Conservation (phyloP, 2,888 invertebrate genomes). For the Netelia virgata region DNA sequence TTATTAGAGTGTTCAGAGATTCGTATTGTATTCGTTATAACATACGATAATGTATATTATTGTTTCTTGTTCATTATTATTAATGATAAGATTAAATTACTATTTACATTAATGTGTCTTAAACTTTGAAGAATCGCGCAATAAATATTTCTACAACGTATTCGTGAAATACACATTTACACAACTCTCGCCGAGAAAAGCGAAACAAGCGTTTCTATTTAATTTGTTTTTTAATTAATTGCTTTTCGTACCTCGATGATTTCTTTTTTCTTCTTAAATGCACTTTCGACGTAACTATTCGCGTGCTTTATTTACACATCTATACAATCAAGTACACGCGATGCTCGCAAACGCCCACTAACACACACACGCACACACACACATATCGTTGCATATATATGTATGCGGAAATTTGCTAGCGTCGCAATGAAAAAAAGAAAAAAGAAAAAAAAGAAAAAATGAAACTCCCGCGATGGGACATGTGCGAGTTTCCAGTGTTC, state of each 20-base stretch:
- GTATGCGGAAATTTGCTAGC: not conserved
- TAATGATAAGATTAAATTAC: slow-evolving; percentile 46
- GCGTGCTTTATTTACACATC: slow-evolving; percentile 64
- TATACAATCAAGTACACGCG: slow-evolving; percentile 57
- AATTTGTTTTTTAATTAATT: slow-evolving; percentile 17
- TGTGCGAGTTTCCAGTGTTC: slow-evolving; percentile 8
- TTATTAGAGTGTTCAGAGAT: slow-evolving; percentile 41
- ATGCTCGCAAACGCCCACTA: slow-evolving; percentile 1
- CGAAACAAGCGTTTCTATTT: slow-evolving; percentile 27
- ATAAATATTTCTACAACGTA: slow-evolving; percentile 30
- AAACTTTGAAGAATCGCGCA: slow-evolving; percentile 57
- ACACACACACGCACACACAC: not conserved
- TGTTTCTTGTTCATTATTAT: slow-evolving; percentile 40
- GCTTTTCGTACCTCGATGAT: slow-evolving; percentile 11
- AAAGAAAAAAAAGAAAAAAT: slow-evolving; percentile 29
- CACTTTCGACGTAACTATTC: slow-evolving; percentile 28
- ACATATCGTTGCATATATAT: not conserved
- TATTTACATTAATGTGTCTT: slow-evolving; percentile 62
- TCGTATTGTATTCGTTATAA: slow-evolving; percentile 29
- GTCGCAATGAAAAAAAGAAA: slow-evolving; percentile 5
- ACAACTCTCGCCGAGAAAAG: slow-evolving; percentile 38
- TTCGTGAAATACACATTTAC: slow-evolving; percentile 55
- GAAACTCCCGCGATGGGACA: not conserved
- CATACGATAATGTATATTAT: slow-evolving; percentile 7
- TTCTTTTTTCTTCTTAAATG: not conserved